These are phyloP conservation scores for Diadema setosum DNA, from an alignment of 35 echinoderm and acorn worm genomes.

Conservation along the genomic window DNA sequence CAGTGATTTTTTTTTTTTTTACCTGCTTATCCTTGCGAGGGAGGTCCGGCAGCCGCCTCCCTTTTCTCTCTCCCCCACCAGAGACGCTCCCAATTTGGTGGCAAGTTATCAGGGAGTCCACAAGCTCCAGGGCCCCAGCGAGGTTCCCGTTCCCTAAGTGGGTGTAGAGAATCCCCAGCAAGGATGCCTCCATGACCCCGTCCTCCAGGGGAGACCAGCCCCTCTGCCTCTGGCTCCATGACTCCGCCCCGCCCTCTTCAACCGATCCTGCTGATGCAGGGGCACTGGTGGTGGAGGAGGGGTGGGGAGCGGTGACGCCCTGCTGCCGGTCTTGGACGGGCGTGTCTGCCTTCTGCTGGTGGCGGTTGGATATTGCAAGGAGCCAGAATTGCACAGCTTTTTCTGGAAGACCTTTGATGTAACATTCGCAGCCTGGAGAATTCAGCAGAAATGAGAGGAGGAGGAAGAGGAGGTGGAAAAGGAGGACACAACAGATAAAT, in stretches of 20 bases:
- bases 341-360: background rate
- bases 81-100: slow-evolving; percentile 44
- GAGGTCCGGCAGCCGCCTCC: background rate
- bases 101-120: slow-evolving; percentile 70
- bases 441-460: too few species aligned
- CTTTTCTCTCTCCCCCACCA: slow-evolving; percentile 12
- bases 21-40: background rate
- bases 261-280: background rate
- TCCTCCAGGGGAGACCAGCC: background rate
- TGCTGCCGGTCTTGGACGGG: background rate
- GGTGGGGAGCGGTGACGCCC: background rate
- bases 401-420: background rate
- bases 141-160: slow-evolving; percentile 65
- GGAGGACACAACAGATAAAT: too few species aligned
- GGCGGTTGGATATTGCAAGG: background rate
- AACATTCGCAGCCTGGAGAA: background rate
- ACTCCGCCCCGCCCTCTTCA: background rate
- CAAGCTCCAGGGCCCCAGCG: slow-evolving; percentile 42
- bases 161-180: slow-evolving; percentile 86
- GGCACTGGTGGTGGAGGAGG: background rate
- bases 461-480: too few species aligned
- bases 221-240: background rate
- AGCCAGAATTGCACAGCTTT: background rate
- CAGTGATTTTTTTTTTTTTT: too few species aligned
- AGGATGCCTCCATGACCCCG: slow-evolving; percentile 8